These are phyloP conservation scores for Chlorodrepanis virens DNA, from an alignment of 2,113 vertebrate genomes.

Conservation along the genomic window DNA sequence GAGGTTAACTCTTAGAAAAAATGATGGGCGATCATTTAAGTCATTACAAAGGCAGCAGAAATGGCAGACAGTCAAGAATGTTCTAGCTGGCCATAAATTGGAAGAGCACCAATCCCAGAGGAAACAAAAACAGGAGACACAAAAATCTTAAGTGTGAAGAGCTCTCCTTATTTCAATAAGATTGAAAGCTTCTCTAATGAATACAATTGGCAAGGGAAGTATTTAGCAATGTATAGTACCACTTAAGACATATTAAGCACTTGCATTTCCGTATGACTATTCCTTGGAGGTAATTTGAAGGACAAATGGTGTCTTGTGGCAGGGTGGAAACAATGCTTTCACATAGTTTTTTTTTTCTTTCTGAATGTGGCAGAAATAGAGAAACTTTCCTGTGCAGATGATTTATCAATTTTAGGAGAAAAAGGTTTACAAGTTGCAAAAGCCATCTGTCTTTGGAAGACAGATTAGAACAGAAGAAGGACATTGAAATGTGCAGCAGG, in stretches of 20 bases:
- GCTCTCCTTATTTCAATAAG: not conserved
- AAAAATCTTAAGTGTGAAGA: not conserved
- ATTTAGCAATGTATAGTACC: not conserved
- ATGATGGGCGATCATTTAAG: not conserved
- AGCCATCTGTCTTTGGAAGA: not conserved
- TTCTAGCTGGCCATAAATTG: not conserved
- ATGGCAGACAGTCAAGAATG: not conserved
- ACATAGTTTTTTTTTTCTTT: not conserved
- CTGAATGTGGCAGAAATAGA: not conserved
- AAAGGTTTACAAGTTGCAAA: not conserved
- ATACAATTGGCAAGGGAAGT: not conserved
- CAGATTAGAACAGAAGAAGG: not conserved
- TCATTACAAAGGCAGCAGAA: not conserved
- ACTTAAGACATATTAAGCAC: not conserved
- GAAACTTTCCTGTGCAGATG: not conserved
- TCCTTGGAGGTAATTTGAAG: slow-evolving; percentile 7
- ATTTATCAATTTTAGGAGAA: not conserved
- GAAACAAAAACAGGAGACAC: not conserved
- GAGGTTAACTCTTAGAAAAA: not conserved
- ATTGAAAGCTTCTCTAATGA: slow-evolving; percentile 16
- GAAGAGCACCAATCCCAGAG: not conserved
- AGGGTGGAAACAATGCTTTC: not conserved
- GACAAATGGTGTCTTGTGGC: not conserved
- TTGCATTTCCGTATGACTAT: not conserved
- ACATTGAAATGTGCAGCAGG: not conserved